Percentiles rank a stretch among this genome's conserved stretches.
Conservation (phyloP, 1,140 invertebrate genomes). For the Nasonia vitripennis region DNA sequence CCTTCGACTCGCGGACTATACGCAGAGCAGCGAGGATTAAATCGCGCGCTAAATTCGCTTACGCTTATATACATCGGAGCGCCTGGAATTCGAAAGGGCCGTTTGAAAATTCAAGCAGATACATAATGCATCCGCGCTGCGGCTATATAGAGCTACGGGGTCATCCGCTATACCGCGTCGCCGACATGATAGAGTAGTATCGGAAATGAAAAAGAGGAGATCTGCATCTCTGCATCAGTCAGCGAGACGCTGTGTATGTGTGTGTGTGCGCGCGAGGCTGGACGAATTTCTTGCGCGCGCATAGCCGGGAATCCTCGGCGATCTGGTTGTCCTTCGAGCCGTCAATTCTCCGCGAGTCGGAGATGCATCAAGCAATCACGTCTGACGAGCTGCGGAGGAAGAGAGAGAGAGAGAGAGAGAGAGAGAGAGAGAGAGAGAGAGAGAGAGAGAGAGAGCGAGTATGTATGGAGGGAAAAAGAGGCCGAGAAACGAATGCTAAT, state of each 20-base stretch:
- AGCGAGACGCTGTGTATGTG: neutral
- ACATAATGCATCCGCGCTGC: constrained; percentile 12
- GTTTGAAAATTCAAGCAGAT: constrained; percentile 20
- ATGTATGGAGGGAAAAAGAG: constrained; percentile 28
- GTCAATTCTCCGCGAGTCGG: constrained; percentile 24
- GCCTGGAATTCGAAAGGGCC: constrained; percentile 23
- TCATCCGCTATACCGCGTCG: neutral
- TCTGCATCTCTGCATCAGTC: neutral
- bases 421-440: constrained; percentile 46
- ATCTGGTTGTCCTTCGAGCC: neutral
- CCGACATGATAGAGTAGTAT: neutral
- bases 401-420: constrained; percentile 46
- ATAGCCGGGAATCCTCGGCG: neutral
- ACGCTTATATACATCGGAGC: constrained; percentile 55
- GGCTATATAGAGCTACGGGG: no score
- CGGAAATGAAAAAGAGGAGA: constrained; percentile 4
- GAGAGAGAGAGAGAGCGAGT: constrained; percentile 52
- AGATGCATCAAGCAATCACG: constrained; percentile 46
- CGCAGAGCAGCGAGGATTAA: constrained; percentile 54
- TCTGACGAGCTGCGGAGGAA: neutral
- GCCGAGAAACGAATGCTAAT: constrained; percentile 41
- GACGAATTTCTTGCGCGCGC: constrained; percentile 11
- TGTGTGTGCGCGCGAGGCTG: neutral
- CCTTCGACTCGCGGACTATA: constrained; percentile 18
- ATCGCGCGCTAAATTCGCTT: constrained; percentile 68